phyloP scores from a whole-genome alignment of 2,888 invertebrate species.

The Melolontha melolontha region DNA sequence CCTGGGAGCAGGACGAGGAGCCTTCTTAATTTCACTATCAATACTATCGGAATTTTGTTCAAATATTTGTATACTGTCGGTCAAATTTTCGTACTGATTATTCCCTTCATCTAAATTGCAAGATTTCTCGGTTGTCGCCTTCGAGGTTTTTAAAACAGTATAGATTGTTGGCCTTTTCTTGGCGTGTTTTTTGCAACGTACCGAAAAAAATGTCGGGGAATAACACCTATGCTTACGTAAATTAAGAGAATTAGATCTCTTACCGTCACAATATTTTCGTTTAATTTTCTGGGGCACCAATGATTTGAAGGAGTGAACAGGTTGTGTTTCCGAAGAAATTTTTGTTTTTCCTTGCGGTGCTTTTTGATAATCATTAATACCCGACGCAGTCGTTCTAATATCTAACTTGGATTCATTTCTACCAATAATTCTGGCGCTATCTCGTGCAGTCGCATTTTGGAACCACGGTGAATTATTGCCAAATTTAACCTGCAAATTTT shows the following conservation, averaged over 20 bases:
- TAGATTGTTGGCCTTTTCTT: conserved; percentile 62
- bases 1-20: conserved; percentile 72
- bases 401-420: conserved; percentile 56
- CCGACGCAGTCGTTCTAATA: conserved; percentile 58
- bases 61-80: conserved; percentile 76
- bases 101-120: conserved; percentile 57
- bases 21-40: conserved; percentile 54
- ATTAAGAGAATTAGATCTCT: conserved; percentile 60
- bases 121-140: conserved; percentile 42
- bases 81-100: conserved; percentile 71
- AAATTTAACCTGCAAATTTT: too few species aligned
- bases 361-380: conserved; percentile 51
- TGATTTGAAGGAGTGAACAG: conserved; percentile 1
- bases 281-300: conserved; percentile 31
- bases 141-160: conserved; percentile 57
- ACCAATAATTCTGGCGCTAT: conserved; percentile 51
- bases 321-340: conserved; percentile 1
- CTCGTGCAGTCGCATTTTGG: neutral
- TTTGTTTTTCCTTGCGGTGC: conserved; percentile 8
- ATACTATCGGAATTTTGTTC: conserved; percentile 66
- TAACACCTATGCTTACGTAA: conserved; percentile 63
- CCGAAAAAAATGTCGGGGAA: conserved; percentile 65
- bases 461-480: neutral
- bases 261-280: conserved; percentile 40
- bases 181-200: conserved; percentile 64